Evolutionary conservation across 1,140 invertebrate species (phyloP).

Genomic region (Tenebrio molitor): DNA sequence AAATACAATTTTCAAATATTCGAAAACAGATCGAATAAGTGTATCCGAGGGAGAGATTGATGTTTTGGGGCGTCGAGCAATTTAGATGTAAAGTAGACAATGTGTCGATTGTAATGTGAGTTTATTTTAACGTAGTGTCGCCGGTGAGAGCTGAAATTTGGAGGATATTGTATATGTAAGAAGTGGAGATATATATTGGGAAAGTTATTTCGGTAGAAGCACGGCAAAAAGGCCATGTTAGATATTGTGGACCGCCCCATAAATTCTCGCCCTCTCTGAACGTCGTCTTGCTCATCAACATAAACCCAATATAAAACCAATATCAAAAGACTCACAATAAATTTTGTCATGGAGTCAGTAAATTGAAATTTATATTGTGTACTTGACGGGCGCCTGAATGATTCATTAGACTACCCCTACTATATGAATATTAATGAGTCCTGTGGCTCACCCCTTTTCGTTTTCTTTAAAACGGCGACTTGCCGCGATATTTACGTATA

Average conservation of each 20-base stretch:
- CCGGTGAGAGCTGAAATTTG: slow-evolving; percentile 19
- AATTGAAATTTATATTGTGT: slow-evolving; percentile 58
- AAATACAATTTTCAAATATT: no score
- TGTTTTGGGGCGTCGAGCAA: not conserved
- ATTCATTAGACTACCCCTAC: slow-evolving; percentile 49
- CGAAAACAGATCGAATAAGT: no score
- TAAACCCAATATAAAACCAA: slow-evolving; percentile 60
- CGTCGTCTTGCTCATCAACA: slow-evolving; percentile 56
- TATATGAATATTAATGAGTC: slow-evolving; percentile 43
- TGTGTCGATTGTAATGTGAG: not conserved
- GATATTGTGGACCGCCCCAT: slow-evolving; percentile 47
- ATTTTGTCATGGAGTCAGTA: slow-evolving; percentile 53
- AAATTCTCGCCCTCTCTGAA: slow-evolving; percentile 49
- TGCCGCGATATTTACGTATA: slow-evolving; percentile 28
- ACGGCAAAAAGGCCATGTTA: slow-evolving; percentile 22
- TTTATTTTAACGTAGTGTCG: slow-evolving; percentile 4
- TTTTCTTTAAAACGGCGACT: slow-evolving; percentile 1
- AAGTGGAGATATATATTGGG: slow-evolving; percentile 6
- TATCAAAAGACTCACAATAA: slow-evolving; percentile 56
- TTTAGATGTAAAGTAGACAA: not conserved
- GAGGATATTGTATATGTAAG: slow-evolving; percentile 37
- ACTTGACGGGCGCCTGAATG: slow-evolving; percentile 51
- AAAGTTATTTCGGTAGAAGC: slow-evolving; percentile 8
- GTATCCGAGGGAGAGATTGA: no score
- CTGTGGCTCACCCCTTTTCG: slow-evolving; percentile 25